Conservation (phyloP, 2,113 vertebrate species). For the Mustelus asterias region DNA sequence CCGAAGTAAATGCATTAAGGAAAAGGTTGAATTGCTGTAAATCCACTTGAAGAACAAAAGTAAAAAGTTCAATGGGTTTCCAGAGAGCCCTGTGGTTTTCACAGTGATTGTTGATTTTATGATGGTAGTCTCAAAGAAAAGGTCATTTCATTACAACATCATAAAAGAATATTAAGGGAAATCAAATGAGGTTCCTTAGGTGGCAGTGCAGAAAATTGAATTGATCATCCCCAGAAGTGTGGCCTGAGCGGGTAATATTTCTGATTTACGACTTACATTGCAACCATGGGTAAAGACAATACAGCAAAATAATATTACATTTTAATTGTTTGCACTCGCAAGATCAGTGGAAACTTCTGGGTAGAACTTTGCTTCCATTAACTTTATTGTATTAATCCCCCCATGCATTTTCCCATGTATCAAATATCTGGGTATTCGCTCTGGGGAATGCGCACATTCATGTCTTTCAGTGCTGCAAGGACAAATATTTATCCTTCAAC, state of each 20-base stretch:
- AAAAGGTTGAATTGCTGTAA: constrained; percentile 19
- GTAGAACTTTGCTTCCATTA: neutral
- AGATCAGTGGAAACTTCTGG: neutral
- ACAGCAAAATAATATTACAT: neutral
- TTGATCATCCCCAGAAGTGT: neutral
- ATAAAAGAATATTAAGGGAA: constrained; percentile 22
- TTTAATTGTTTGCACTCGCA: neutral
- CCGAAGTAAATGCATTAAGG: neutral
- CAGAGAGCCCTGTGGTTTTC: constrained; percentile 7
- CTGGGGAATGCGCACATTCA: neutral
- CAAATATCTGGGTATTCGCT: neutral
- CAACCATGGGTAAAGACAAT: neutral
- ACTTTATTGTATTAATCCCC: neutral
- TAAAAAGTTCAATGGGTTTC: constrained; percentile 28
- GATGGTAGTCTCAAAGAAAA: constrained; percentile 16
- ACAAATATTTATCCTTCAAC: neutral
- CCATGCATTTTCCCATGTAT: neutral
- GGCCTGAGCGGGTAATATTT: neutral
- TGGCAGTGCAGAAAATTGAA: neutral
- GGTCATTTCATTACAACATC: constrained; percentile 32
- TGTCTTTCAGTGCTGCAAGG: neutral
- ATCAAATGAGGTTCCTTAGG: neutral
- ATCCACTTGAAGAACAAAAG: constrained; percentile 1
- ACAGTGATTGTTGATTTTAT: constrained; percentile 12
- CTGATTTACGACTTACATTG: neutral